These are phyloP conservation scores for Lasius platythorax DNA, from an alignment of 2,888 invertebrate species.

Conservation along the genomic window DNA sequence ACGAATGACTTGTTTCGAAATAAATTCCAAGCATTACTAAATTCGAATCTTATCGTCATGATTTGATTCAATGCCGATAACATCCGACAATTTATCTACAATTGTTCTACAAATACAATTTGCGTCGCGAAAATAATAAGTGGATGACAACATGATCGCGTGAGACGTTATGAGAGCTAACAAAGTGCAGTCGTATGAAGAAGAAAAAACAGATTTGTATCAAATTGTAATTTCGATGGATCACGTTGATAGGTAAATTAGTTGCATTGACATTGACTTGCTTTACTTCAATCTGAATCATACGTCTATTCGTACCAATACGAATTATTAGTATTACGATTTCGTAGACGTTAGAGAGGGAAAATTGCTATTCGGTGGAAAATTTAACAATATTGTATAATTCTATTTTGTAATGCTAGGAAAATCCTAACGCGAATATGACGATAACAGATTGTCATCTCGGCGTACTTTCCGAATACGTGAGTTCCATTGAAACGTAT, in stretches of 20 bases:
- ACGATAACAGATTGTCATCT: not conserved
- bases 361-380: not conserved
- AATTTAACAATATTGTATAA: not conserved
- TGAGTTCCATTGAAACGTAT: not conserved
- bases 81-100: constrained; percentile 14
- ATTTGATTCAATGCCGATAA: constrained; percentile 21
- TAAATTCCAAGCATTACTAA: not conserved
- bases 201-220: constrained; percentile 33
- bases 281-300: constrained; percentile 4
- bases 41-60: constrained; percentile 26
- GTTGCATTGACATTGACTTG: constrained; percentile 40
- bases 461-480: not conserved
- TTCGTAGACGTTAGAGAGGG: not conserved
- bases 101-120: constrained; percentile 43
- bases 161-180: constrained; percentile 30
- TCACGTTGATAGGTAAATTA: constrained; percentile 27
- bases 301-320: not conserved
- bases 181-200: not conserved
- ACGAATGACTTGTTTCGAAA: not conserved
- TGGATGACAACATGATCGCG: constrained; percentile 42
- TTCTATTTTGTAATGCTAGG: not conserved
- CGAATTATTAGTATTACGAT: not conserved
- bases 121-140: constrained; percentile 41
- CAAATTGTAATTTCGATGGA: constrained; percentile 14
- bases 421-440: not conserved